phyloP scores from a whole-genome alignment of 2,113 vertebrate genomes.

The Cheirogaleus medius region DNA sequence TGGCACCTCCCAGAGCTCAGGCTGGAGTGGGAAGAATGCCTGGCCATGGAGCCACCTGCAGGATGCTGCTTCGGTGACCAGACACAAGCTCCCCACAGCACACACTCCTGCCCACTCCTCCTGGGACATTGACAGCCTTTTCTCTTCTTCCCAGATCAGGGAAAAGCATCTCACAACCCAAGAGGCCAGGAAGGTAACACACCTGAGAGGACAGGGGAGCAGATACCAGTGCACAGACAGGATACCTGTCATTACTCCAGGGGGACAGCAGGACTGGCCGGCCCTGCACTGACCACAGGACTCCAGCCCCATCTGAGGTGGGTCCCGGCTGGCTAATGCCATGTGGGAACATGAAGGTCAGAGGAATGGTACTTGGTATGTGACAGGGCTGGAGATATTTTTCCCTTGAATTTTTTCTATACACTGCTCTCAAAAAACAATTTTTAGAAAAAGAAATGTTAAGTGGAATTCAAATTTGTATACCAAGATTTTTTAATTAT shows the following conservation, averaged over 20 bases:
- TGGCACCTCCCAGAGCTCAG: background rate
- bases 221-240: background rate
- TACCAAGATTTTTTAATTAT: background rate
- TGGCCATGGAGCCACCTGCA: background rate
- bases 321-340: rapidly evolving
- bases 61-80: background rate
- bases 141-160: background rate
- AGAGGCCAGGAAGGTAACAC: background rate
- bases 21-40: background rate
- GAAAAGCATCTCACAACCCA: background rate
- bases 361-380: rapidly evolving
- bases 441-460: background rate
- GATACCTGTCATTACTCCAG: background rate
- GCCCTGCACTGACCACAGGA: rapidly evolving
- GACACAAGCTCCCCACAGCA: background rate
- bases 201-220: background rate
- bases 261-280: rapidly evolving
- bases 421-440: background rate
- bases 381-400: background rate
- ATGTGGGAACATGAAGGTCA: rapidly evolving
- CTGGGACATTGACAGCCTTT: background rate
- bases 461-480: background rate
- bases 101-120: background rate
- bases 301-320: background rate
- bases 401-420: background rate